A percentile compares a stretch with the other conserved stretches of the same genome.
Conservation (phyloP, 2,113 vertebrate species). For the Heterotis niloticus region DNA sequence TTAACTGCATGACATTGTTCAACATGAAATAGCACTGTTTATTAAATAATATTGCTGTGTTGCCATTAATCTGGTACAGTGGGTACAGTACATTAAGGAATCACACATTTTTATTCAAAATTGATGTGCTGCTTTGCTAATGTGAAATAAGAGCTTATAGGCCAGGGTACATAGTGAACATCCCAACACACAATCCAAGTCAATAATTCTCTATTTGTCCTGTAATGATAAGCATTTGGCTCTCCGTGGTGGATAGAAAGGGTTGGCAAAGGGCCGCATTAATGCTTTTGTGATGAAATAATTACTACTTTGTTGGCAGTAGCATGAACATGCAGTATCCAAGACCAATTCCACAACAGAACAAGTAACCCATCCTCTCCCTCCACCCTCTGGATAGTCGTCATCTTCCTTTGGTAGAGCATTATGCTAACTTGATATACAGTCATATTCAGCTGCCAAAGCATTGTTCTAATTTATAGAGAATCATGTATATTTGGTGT, state of each 20-base stretch:
- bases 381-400: no score
- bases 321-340: not conserved
- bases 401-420: no score
- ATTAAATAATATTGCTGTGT: constrained; percentile 15
- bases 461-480: no score
- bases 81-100: not conserved
- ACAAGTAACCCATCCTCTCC: no score
- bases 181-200: not conserved
- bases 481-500: no score
- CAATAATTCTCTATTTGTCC: not conserved
- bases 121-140: not conserved
- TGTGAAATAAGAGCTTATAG: not conserved
- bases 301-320: not conserved
- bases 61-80: constrained; percentile 10
- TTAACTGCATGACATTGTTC: not conserved
- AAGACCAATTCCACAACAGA: not conserved
- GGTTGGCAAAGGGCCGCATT: no score
- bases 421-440: no score
- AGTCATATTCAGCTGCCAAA: no score
- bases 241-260: no score
- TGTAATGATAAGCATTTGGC: no score
- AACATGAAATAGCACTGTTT: constrained; percentile 23
- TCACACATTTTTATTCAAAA: constrained; percentile 12
- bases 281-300: no score
- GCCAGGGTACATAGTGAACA: no score